These are phyloP conservation scores for Phylloscopus trochilus DNA, from an alignment of 2,113 vertebrate species.

Conservation along the genomic window DNA sequence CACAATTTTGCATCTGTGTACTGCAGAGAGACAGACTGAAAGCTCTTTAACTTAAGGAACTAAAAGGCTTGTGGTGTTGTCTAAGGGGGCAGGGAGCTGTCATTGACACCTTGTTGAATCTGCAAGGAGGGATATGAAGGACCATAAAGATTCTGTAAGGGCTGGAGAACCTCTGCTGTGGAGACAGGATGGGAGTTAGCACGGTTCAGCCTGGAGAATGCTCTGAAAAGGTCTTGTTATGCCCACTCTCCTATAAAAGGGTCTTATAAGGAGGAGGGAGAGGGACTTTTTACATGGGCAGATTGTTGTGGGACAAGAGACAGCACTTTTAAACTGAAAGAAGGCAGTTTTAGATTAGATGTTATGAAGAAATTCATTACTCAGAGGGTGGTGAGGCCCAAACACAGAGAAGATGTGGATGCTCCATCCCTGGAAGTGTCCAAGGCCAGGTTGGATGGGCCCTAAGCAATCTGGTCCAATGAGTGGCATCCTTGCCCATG, in stretches of 20 bases:
- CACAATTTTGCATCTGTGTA: background rate
- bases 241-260: too few species aligned
- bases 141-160: background rate
- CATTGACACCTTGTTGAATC: background rate
- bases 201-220: too few species aligned
- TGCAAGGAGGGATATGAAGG: background rate
- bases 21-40: background rate
- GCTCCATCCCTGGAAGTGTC: too few species aligned
- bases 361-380: background rate
- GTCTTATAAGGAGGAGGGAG: background rate
- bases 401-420: background rate
- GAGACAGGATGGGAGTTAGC: background rate
- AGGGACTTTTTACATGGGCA: background rate
- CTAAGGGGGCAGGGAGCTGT: background rate
- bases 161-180: background rate
- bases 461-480: too few species aligned
- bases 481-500: background rate
- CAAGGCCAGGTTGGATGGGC: background rate
- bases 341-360: background rate
- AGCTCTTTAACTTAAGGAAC: background rate
- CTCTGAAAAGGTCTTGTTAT: background rate
- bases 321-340: background rate
- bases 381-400: background rate
- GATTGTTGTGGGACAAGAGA: background rate
- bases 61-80: background rate